A percentile compares a stretch with the other conserved stretches of the same genome.
Conservation (phyloP, 2,888 invertebrate genomes). For the Habrosyne pyritoides region DNA sequence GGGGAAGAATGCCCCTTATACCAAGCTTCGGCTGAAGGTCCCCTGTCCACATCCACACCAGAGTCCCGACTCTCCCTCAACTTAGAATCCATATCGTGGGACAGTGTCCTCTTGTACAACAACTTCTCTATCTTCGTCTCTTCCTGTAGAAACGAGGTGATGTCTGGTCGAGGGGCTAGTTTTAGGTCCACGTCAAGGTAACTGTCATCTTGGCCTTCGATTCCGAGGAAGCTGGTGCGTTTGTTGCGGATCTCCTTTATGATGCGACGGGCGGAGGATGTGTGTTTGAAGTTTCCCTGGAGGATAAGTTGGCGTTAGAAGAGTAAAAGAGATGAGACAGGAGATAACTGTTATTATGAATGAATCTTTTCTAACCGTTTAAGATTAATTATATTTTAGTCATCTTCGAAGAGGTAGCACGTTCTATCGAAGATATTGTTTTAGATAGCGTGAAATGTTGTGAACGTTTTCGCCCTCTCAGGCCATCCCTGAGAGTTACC, state of each 20-base stretch:
- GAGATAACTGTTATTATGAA: too few relatives aligned
- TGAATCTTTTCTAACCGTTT: too few relatives aligned
- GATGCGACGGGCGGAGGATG: slow-evolving; percentile 92
- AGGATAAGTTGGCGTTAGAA: slow-evolving; percentile 18
- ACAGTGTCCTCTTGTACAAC: slow-evolving; percentile 88
- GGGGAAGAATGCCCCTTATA: slow-evolving; percentile 79
- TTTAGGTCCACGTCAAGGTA: slow-evolving; percentile 87
- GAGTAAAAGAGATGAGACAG: too few relatives aligned
- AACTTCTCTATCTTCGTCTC: slow-evolving; percentile 91
- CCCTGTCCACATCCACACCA: slow-evolving; percentile 88
- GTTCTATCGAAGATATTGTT: too few relatives aligned
- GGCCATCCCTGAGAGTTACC: too few relatives aligned
- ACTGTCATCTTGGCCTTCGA: slow-evolving; percentile 89
- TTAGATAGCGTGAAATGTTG: too few relatives aligned
- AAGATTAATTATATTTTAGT: too few relatives aligned
- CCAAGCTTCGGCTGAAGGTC: slow-evolving; percentile 84
- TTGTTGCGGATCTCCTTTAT: slow-evolving; percentile 93
- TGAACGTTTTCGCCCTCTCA: too few relatives aligned
- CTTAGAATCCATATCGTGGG: slow-evolving; percentile 87
- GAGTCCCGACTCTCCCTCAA: slow-evolving; percentile 89
- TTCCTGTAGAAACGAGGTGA: slow-evolving; percentile 90
- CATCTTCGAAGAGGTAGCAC: too few relatives aligned
- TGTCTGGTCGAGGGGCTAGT: slow-evolving; percentile 89
- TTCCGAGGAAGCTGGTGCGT: slow-evolving; percentile 92
- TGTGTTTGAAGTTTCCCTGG: slow-evolving; percentile 86